A percentile compares a stretch with the other conserved stretches of the same genome.
Conservation (phyloP, 2,113 vertebrate species). For the Rhinoptilus africanus region DNA sequence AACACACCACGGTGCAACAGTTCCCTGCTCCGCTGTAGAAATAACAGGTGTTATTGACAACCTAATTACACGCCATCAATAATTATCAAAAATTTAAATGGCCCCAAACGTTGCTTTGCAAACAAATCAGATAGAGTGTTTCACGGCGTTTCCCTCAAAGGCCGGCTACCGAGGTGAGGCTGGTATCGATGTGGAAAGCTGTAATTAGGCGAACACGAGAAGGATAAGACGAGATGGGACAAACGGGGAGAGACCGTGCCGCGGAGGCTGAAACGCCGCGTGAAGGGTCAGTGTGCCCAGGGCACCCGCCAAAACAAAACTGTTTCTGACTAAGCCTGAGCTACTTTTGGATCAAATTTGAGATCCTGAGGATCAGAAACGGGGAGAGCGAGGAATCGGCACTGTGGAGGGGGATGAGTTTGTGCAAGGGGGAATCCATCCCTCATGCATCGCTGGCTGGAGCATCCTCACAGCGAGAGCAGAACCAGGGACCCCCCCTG, state of each 20-base stretch:
- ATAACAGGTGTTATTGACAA: neutral
- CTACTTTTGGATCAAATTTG: neutral
- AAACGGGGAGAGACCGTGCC: neutral
- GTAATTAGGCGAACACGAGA: neutral
- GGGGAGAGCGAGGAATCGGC: neutral
- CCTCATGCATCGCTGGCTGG: fast-evolving
- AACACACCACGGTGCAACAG: neutral
- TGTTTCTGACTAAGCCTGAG: neutral
- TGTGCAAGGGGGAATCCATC: fast-evolving
- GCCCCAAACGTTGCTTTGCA: neutral
- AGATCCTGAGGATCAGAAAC: neutral
- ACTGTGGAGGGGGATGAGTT: neutral
- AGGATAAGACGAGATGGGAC: neutral
- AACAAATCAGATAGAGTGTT: fast-evolving
- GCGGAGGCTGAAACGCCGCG: fast-evolving
- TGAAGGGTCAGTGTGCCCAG: neutral
- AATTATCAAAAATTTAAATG: neutral
- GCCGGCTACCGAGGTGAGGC: neutral
- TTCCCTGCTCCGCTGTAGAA: neutral
- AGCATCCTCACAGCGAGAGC: neutral
- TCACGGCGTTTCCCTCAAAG: neutral
- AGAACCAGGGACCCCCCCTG: neutral
- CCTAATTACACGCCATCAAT: neutral
- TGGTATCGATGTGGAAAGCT: neutral
- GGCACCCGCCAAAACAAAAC: neutral